Conservation (phyloP, 2,797 vertebrate genomes). For the Pangasius macronema region DNA sequence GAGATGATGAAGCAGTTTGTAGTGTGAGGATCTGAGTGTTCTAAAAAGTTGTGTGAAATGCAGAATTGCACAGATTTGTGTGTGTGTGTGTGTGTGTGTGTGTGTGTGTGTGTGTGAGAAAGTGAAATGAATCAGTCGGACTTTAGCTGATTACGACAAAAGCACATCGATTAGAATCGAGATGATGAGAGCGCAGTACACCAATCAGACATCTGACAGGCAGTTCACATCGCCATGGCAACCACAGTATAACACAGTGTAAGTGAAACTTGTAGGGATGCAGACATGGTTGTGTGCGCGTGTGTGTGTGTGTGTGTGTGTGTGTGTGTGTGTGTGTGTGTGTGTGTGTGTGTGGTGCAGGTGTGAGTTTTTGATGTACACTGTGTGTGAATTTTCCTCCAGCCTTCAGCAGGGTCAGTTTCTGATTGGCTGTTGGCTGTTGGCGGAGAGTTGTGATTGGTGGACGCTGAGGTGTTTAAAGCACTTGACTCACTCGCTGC, state of each 20-base stretch:
- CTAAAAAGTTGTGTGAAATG: neutral
- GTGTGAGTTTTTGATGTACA: neutral
- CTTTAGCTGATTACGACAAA: neutral
- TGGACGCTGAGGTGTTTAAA: neutral
- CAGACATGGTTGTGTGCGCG: neutral
- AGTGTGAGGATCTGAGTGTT: neutral
- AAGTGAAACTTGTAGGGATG: too few species aligned
- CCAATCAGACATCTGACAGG: neutral
- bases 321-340: neutral
- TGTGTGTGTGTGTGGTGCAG: neutral
- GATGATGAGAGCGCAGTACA: neutral
- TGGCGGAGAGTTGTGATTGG: neutral
- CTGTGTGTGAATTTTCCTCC: neutral
- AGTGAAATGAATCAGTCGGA: neutral
- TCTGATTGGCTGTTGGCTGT: neutral
- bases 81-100: neutral
- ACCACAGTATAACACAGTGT: neutral
- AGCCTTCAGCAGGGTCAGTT: neutral
- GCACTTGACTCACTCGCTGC: neutral
- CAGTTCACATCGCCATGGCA: neutral
- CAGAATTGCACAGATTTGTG: neutral
- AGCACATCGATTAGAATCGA: neutral
- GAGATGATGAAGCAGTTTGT: neutral
- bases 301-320: too few species aligned
- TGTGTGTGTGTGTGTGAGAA: neutral